These are phyloP conservation scores for Magallana angulata DNA, from an alignment of 1,140 invertebrate species.

Conservation along the genomic window DNA sequence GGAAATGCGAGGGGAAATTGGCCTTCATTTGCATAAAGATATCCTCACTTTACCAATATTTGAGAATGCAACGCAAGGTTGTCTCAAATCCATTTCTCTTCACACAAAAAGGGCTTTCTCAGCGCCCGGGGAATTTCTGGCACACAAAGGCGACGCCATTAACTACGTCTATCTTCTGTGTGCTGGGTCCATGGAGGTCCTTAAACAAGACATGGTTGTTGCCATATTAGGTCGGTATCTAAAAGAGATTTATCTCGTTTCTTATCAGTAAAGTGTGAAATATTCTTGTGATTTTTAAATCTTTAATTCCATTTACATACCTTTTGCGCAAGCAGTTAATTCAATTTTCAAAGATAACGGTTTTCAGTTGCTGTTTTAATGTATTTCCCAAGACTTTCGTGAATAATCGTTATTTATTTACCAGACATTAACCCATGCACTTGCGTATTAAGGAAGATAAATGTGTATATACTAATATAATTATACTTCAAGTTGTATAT, in stretches of 20 bases:
- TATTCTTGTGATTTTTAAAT: not conserved
- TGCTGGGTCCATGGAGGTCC: constrained; percentile 78
- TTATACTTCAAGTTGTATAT: too few relatives aligned
- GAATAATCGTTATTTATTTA: too few relatives aligned
- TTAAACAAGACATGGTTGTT: constrained; percentile 77
- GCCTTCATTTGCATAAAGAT: constrained; percentile 96
- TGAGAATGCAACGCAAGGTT: constrained; percentile 85
- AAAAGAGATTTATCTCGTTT: not conserved
- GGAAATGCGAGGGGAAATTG: constrained; percentile 95
- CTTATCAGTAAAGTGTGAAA: not conserved
- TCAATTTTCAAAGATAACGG: too few relatives aligned
- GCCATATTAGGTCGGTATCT: constrained; percentile 74
- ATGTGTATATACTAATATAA: too few relatives aligned
- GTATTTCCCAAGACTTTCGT: too few relatives aligned
- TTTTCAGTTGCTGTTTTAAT: too few relatives aligned
- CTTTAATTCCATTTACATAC: too few relatives aligned
- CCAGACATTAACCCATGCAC: too few relatives aligned
- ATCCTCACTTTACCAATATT: constrained; percentile 96
- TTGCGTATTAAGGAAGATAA: too few relatives aligned
- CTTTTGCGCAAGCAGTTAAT: too few relatives aligned
- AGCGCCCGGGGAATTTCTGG: constrained; percentile 77
- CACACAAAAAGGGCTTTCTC: constrained; percentile 76
- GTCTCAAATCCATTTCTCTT: constrained; percentile 72
- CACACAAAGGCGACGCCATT: constrained; percentile 77
- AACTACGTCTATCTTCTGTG: constrained; percentile 78